Conservation (phyloP, 2,113 vertebrate genomes). For the Cryptomyrus ogoouensis region DNA sequence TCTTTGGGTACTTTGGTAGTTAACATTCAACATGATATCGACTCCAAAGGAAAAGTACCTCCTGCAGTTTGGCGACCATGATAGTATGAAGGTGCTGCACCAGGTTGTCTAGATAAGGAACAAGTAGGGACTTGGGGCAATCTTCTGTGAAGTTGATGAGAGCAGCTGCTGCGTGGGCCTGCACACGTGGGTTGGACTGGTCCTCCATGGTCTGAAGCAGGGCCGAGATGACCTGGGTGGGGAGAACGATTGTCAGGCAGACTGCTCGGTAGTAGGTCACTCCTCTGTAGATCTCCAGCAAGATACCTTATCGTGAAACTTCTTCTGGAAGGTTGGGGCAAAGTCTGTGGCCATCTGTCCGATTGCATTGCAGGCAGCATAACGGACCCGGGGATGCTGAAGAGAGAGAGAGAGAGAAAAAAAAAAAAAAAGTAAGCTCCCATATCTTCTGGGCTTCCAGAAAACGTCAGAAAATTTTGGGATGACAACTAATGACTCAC, state of each 20-base stretch:
- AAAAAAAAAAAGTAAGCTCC: background rate
- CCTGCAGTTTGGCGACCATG: conserved; percentile 93
- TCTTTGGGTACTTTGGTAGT: background rate
- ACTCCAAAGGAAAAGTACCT: conserved; percentile 59
- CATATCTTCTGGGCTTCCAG: background rate
- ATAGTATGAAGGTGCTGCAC: conserved; percentile 93
- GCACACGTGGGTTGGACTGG: conserved; percentile 89
- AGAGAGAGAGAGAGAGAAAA: conserved; percentile 17
- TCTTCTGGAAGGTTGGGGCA: conserved; percentile 95
- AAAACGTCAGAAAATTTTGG: background rate
- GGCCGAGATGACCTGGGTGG: conserved; percentile 79
- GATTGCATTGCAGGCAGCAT: conserved; percentile 92
- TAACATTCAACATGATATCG: background rate
- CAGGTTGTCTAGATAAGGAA: conserved; percentile 87
- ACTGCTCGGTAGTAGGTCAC: background rate
- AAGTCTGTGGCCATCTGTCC: conserved; percentile 99
- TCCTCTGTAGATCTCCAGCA: background rate
- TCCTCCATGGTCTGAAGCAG: conserved; percentile 96
- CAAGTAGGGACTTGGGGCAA: conserved; percentile 87
- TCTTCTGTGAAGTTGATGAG: conserved; percentile 98
- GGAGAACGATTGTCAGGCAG: background rate
- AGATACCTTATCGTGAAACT: conserved; percentile 90
- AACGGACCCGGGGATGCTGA: conserved; percentile 91
- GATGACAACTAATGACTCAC: conserved; percentile 63
- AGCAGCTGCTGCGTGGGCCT: conserved; percentile 92